These are phyloP conservation scores for Cinclus cinclus DNA, from an alignment of 2,113 vertebrate species.

Conservation along the genomic window DNA sequence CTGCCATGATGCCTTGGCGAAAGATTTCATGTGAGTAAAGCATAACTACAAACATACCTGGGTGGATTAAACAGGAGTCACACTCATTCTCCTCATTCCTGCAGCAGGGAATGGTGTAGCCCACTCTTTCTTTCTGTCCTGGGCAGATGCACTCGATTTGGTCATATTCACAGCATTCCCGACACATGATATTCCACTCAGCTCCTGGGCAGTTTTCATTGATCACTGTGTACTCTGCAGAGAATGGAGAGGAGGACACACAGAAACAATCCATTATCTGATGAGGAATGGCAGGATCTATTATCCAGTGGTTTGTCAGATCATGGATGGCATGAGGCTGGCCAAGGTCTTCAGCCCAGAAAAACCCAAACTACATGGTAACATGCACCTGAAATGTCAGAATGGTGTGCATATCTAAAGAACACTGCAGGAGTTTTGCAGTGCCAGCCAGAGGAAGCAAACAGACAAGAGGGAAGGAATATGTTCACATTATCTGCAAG, in stretches of 20 bases:
- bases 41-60: constrained; percentile 74
- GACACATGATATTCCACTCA: constrained; percentile 96
- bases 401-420: not conserved
- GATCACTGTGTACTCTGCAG: constrained; percentile 89
- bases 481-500: not conserved
- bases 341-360: not conserved
- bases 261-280: not conserved
- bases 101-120: constrained; percentile 97
- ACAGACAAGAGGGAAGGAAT: not conserved
- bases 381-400: fast-evolving
- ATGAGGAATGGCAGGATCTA: not conserved
- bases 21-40: not conserved
- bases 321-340: not conserved
- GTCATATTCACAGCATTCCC: constrained; percentile 93
- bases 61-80: constrained; percentile 95
- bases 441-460: not conserved
- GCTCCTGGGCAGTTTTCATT: constrained; percentile 91
- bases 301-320: not conserved
- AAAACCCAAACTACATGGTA: not conserved
- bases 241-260: not conserved
- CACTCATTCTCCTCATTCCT: constrained; percentile 92
- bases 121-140: constrained; percentile 85
- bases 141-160: constrained; percentile 93
- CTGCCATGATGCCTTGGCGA: not conserved
- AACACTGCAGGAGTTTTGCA: not conserved